Evolutionary conservation across 2,113 vertebrate species (phyloP), one percentile per base, ranked within the genome.

Genomic region (Murina feae): DNA sequence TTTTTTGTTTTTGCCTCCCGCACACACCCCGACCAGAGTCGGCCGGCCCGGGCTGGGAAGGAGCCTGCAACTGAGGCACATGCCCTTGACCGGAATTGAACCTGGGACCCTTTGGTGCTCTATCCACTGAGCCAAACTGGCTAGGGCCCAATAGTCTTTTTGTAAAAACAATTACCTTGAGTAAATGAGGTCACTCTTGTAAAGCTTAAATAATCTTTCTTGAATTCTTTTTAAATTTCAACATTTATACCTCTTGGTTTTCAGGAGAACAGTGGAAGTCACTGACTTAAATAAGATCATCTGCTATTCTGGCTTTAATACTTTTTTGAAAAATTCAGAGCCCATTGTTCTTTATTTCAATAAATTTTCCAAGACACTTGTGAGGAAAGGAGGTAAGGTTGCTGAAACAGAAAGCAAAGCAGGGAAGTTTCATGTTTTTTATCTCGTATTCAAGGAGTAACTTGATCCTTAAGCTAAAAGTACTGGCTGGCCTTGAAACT

Each of bases 171-270:
- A 68, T 21, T 78, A 39, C 89, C 74, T 89, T 96, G n/a, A 72
- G 47, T 95, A 89, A 83, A 78, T 88, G 85, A 37, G 4, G 10
- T 82, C 71, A 91, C n/a, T n/a, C n/a, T 84, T 91, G 16, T 65
- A 90, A 88, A 76, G 20, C 17, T 97, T 93, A 91, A 84, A 78
- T 89, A 71, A 55, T 79, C 49, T 93, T 95, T 91, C 32, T 92
- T 79, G 21, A 95, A 90, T 82, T 95, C 55, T 94, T 39, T 93
- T 96, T 95, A 86, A 92, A 76, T 95, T 96, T 96, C 60, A 95
- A 0, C 72, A 86, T 89, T 87, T 80, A 86, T 86, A 72, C 53
- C 81, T 93, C 58, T 92, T 93, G 78, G 44, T 93, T 93, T 86
- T 90, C 65, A 90, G 86, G 32, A 84, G n/a, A 18, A 86, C 42